These are phyloP conservation scores for Formicarius rufipectus DNA, from an alignment of 2,113 vertebrate genomes.

Conservation along the genomic window DNA sequence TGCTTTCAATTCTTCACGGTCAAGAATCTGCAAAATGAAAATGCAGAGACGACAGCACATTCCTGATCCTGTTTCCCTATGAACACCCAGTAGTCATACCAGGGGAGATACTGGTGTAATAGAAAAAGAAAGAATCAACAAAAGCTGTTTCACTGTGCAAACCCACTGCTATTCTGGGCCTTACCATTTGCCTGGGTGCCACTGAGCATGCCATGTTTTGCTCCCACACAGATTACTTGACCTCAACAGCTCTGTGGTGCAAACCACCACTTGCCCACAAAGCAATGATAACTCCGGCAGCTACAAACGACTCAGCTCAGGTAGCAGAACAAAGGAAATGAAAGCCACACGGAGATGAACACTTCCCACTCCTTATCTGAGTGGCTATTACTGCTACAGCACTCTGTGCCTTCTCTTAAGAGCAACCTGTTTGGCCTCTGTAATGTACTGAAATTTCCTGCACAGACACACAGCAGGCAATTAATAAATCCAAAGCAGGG, in stretches of 20 bases:
- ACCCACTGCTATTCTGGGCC: no score
- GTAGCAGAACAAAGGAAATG: neutral
- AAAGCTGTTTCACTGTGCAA: neutral
- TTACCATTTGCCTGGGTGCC: neutral
- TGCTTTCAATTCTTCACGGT: neutral
- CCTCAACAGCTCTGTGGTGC: neutral
- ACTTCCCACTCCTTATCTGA: neutral
- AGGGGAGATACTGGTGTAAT: neutral
- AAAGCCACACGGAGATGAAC: neutral
- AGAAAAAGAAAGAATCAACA: neutral
- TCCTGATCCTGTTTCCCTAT: neutral
- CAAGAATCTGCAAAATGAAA: neutral
- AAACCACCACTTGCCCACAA: neutral
- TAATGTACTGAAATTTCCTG: neutral
- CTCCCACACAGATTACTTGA: neutral
- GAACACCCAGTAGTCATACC: neutral
- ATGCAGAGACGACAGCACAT: neutral
- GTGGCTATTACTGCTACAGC: neutral
- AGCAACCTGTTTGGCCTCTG: neutral
- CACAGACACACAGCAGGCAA: rapidly evolving
- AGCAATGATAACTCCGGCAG: neutral
- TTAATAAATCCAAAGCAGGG: neutral
- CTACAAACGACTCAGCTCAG: neutral
- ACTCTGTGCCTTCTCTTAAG: neutral
- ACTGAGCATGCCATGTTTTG: rapidly evolving